Evolutionary conservation across 2,113 vertebrate species (phyloP).

Genomic region (Hyla sarda): DNA sequence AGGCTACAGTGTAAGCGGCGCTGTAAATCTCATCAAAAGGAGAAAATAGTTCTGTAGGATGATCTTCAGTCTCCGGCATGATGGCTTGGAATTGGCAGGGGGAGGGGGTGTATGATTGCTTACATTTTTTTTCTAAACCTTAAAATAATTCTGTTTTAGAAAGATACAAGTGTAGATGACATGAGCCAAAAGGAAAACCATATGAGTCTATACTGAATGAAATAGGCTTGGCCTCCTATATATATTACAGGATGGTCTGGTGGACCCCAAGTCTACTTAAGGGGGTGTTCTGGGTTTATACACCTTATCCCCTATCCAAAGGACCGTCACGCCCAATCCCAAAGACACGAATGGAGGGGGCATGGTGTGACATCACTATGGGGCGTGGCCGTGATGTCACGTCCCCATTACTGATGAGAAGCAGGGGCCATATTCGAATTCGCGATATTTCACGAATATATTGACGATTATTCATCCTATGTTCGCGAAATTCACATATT

Average conservation of each 20-base stretch:
- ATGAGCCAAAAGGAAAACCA: neutral
- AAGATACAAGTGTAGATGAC: neutral
- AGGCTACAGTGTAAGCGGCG: constrained; percentile 15
- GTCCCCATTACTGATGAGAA: too few species aligned
- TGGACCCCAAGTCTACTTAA: neutral
- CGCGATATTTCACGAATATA: too few species aligned
- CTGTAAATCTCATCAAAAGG: constrained; percentile 45
- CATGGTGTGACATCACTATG: too few species aligned
- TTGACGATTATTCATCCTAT: too few species aligned
- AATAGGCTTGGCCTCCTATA: too few species aligned
- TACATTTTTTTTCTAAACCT: neutral
- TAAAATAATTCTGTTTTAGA: neutral
- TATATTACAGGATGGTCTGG: neutral
- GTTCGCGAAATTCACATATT: too few species aligned
- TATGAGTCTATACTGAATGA: neutral
- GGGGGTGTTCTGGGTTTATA: too few species aligned
- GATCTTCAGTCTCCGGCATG: constrained; percentile 3
- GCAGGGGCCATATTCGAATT: too few species aligned
- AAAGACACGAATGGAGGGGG: too few species aligned
- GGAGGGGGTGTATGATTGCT: neutral
- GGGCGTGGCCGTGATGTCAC: too few species aligned
- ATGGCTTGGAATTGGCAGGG: neutral
- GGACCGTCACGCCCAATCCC: too few species aligned
- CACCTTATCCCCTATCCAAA: too few species aligned
- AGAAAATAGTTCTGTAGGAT: constrained; percentile 45